These are phyloP conservation scores for Spilarctia lutea DNA, from an alignment of 2,888 invertebrate species.

Conservation along the genomic window DNA sequence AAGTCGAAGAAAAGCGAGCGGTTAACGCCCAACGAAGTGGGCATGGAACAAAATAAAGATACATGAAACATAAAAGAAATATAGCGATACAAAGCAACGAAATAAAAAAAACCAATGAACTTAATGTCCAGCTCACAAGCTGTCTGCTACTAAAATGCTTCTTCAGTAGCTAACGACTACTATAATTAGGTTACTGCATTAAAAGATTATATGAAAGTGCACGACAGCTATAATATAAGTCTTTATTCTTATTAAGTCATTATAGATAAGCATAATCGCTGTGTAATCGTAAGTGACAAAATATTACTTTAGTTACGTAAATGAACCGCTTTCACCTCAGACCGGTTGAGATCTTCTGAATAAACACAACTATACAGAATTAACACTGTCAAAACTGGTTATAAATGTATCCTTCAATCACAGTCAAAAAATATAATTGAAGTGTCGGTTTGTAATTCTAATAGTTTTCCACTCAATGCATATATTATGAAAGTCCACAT, in stretches of 20 bases:
- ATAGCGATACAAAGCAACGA: background rate
- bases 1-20: too few relatives aligned
- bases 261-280: background rate
- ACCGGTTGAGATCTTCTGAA: conserved; percentile 46
- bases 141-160: background rate
- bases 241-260: background rate
- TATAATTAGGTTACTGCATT: background rate
- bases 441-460: too few relatives aligned
- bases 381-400: conserved; percentile 12
- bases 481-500: too few relatives aligned
- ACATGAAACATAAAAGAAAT: background rate
- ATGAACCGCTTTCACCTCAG: conserved; percentile 56
- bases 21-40: too few relatives aligned
- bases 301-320: conserved; percentile 50
- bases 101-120: background rate
- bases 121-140: background rate
- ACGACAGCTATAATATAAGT: background rate
- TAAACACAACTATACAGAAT: conserved; percentile 17
- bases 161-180: background rate
- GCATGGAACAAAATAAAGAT: background rate
- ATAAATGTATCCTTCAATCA: conserved; percentile 3
- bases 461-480: too few relatives aligned
- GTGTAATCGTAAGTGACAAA: conserved; percentile 28
- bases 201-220: background rate
- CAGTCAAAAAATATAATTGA: background rate